phyloP scores from a whole-genome alignment of 2,113 vertebrate species.

The Cyanoderma ruficeps region DNA sequence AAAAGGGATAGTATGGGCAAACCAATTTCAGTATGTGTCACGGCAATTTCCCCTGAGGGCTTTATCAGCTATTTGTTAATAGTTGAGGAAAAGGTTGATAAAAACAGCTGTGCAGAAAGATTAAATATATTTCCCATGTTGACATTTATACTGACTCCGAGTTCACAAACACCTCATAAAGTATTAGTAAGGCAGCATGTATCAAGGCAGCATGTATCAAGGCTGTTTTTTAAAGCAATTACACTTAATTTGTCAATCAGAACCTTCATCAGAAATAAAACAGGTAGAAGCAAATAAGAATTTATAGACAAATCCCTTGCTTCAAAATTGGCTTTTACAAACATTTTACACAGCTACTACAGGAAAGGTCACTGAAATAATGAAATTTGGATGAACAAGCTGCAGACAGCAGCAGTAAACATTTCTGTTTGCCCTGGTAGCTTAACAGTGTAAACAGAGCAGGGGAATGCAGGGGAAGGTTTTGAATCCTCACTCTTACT shows the following conservation, averaged over 20 bases:
- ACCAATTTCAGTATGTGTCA: not conserved
- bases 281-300: not conserved
- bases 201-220: not conserved
- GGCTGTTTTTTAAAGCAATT: not conserved
- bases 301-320: not conserved
- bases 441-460: not conserved
- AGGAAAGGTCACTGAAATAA: not conserved
- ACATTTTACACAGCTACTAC: not conserved
- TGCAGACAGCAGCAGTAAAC: not conserved
- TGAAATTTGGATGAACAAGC: not conserved
- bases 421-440: not conserved
- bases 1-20: not conserved
- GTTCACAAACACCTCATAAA: constrained; percentile 21
- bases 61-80: constrained; percentile 24
- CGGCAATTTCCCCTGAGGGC: not conserved
- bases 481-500: not conserved
- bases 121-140: constrained; percentile 2
- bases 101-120: constrained; percentile 6
- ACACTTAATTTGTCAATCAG: not conserved
- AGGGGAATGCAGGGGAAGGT: not conserved
- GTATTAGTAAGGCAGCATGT: not conserved
- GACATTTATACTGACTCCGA: not conserved
- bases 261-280: not conserved
- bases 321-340: not conserved
- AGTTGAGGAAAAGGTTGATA: not conserved